These are phyloP conservation scores for Siniperca chuatsi DNA, from an alignment of 2,113 vertebrate genomes.

Conservation along the genomic window DNA sequence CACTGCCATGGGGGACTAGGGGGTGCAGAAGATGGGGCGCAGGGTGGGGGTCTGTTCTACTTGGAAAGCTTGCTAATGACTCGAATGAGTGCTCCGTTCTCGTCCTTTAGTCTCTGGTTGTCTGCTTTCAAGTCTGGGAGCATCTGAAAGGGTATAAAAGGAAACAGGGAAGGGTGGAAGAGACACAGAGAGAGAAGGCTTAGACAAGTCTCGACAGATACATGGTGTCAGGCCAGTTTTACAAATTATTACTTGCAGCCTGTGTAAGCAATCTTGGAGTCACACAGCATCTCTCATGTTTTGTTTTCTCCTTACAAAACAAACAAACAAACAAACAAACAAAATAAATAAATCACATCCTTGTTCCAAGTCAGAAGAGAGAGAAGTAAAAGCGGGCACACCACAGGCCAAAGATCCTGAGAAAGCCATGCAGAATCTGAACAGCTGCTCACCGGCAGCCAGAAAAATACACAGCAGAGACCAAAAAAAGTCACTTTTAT, in stretches of 20 bases:
- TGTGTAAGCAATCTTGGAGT: constrained; percentile 43
- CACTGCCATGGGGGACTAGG: constrained; percentile 83
- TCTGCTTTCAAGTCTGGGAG: constrained; percentile 99
- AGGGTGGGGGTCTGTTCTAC: constrained; percentile 64
- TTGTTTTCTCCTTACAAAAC: background rate
- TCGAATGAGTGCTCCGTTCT: constrained; percentile 90
- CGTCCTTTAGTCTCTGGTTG: constrained; percentile 99
- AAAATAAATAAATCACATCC: background rate
- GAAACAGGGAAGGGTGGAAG: background rate
- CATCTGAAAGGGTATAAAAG: constrained; percentile 86
- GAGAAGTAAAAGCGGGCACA: constrained; percentile 44
- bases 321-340: background rate
- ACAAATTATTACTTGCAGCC: constrained; percentile 67
- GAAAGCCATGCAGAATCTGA: constrained; percentile 75
- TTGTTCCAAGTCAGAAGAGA: constrained; percentile 30
- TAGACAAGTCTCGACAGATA: constrained; percentile 50
- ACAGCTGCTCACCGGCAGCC: constrained; percentile 48
- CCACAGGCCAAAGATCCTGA: constrained; percentile 66
- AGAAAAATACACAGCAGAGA: constrained; percentile 29
- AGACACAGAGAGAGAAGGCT: constrained; percentile 24
- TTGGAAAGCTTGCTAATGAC: constrained; percentile 84
- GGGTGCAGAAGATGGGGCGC: constrained; percentile 54
- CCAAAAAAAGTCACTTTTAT: background rate
- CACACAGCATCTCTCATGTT: constrained; percentile 58
- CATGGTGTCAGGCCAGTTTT: constrained; percentile 10